Evolutionary conservation across 2,888 invertebrate genomes (phyloP), one percentile per base, ranked within the genome.

Genomic region (Keiferia lycopersicella): DNA sequence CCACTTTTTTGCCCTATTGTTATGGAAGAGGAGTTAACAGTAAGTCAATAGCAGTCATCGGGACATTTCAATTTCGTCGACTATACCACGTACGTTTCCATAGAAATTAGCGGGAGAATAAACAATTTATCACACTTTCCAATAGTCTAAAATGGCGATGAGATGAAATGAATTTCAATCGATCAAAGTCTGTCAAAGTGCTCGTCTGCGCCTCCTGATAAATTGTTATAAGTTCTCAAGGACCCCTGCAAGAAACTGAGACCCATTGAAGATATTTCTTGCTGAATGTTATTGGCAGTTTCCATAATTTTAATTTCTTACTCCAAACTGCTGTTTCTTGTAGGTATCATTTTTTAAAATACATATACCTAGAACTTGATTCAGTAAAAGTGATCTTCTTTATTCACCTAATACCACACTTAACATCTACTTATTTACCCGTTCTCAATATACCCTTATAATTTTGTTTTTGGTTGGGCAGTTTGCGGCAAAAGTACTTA

Each of bases 121-220:
- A 12, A 39, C 39, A 39, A 39, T 39, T 39, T 39, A 39, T 39
- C 39, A 12, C 39, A 10, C 39, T 39, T 39, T 39, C 8, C 39
- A 39, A 39, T 39, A 39, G 39, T 39, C 8, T 39, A 39, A 39
- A 12, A 39, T 30, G 38, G 34, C 14, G 34, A 38, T n/a, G 50
- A 67, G 26, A 26, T 26, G 58, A 62, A 63, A 26, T 26, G 58
- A 62, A 63, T 62, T 63, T 61, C 62, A 66, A 66, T 68, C 67
- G 63, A 63, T 68, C 62, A 66, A 65, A 51, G 68, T 69, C 69
- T 63, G 51, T 38, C 62, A 61, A 62, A 53, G 60, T 65, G 45
- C 6, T 26, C 26, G 26, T 26, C 26, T 60, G 50, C 16, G 65
- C 53, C 53, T 45, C 57, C 48, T 39, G 62, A 65, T 65, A 63